Percentiles rank a stretch among this genome's conserved stretches.
phyloP scores from a whole-genome alignment of 2,888 invertebrate genomes.

The Drosophila helvetica region DNA sequence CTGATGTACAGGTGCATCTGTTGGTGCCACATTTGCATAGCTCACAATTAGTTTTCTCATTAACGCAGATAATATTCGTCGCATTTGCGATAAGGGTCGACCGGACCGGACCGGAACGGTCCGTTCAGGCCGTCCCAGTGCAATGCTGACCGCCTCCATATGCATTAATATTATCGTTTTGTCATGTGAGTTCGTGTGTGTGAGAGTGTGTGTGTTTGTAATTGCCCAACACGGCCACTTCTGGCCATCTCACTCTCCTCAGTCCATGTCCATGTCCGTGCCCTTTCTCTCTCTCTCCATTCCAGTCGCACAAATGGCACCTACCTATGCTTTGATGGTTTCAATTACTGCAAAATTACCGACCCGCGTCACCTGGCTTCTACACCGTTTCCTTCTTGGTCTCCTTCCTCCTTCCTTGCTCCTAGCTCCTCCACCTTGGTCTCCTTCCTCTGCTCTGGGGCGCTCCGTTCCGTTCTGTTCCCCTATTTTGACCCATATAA shows the following conservation, averaged over 20 bases:
- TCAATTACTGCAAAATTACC: constrained; percentile 63
- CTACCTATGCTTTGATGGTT: constrained; percentile 67
- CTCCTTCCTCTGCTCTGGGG: constrained; percentile 16
- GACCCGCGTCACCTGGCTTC: constrained; percentile 29
- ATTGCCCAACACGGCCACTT: constrained; percentile 39
- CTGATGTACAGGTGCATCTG: constrained; percentile 34
- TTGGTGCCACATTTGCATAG: constrained; percentile 65
- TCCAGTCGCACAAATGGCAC: constrained; percentile 41
- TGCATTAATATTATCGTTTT: constrained; percentile 47
- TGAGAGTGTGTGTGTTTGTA: constrained; percentile 28
- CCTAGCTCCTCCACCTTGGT: not conserved
- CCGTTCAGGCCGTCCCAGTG: constrained; percentile 28
- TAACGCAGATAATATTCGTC: constrained; percentile 74
- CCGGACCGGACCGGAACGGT: not conserved
- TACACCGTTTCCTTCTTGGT: constrained; percentile 9
- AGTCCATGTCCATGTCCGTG: not conserved
- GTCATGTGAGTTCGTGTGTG: not conserved
- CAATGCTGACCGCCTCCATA: constrained; percentile 20
- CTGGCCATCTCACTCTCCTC: not conserved
- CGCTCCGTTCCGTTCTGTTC: no score
- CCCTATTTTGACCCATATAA: constrained; percentile 36
- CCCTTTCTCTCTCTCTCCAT: constrained; percentile 19
- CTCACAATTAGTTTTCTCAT: constrained; percentile 75
- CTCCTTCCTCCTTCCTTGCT: not conserved
- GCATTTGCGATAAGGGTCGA: constrained; percentile 66